Evolutionary conservation across 2,797 vertebrate species (phyloP), one percentile per base, ranked within the genome.

Genomic region (Australoheros facetus): DNA sequence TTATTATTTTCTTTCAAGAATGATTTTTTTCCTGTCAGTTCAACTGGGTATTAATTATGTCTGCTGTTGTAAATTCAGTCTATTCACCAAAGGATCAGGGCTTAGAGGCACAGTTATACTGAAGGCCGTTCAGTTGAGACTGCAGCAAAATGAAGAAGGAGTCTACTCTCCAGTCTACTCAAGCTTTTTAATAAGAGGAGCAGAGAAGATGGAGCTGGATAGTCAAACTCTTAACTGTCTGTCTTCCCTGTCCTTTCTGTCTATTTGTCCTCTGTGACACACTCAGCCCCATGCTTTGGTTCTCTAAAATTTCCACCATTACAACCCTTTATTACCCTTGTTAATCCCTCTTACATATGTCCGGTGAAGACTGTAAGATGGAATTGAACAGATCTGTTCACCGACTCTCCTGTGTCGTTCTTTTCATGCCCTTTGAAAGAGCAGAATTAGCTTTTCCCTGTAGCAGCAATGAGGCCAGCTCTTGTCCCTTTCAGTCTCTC

Each of bases 301-400:
- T 83, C 72, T 73, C 77, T 73, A 84, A 81, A 66, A 89, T 79
- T 87, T 85, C 60, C 72, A 79, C 71, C 73, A 89, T 87, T 92
- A 87, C 81, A 91, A 90, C 78, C 80, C 82, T 87, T 83, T 81
- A 85, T 93, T 87, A 89, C 92, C 88, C 83, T 74, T 72, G 80
- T 89, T 91, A 94, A 95, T 94, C 89, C 88, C 78, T 77, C 78
- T 89, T 59, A 81, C 87, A 92, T 87, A 87, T 91, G 80, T 85
- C 87, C 85, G 72, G 76, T 73, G 62, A 59, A 79, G 74, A 72
- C 76, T 84, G 82, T 82, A 85, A 87, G 79, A 92, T 84, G 79
- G 74, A 91, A 92, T 56, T 88, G 87, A 92, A 87, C 78, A 77
- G 87, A 92, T 92, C 92, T 87, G 72, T 91, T 91, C 85, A 77